phyloP scores from a whole-genome alignment of 2,888 invertebrate species.

The Meghimatium bilineatum region DNA sequence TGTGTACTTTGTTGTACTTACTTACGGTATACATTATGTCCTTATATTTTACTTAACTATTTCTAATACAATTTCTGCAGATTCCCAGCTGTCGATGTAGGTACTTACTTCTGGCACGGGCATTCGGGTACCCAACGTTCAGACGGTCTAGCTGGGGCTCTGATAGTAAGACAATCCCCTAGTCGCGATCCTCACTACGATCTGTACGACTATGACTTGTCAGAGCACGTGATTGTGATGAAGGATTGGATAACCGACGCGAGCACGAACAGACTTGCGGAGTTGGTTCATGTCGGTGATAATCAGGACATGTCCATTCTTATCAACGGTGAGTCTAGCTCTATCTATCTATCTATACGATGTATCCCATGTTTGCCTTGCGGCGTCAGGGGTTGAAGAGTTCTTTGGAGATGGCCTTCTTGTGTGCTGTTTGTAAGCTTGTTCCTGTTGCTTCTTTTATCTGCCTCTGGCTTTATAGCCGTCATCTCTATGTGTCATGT shows the following conservation, averaged over 20 bases:
- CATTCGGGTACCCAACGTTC: constrained; percentile 71
- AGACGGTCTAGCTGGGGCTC: constrained; percentile 67
- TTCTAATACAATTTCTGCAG: too few relatives aligned
- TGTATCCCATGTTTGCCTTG: too few relatives aligned
- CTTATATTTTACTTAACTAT: too few relatives aligned
- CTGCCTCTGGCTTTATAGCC: too few relatives aligned
- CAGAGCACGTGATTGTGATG: constrained; percentile 89
- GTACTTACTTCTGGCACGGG: constrained; percentile 73
- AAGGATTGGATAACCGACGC: constrained; percentile 88
- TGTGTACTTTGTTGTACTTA: too few relatives aligned
- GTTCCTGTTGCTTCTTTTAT: too few relatives aligned
- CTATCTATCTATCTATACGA: too few relatives aligned
- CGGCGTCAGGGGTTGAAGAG: too few relatives aligned
- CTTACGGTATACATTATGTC: too few relatives aligned
- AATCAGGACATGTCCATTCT: constrained; percentile 89
- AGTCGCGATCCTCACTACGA: constrained; percentile 91
- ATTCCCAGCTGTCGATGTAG: constrained; percentile 62
- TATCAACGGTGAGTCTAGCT: constrained; percentile 85
- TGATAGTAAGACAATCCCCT: constrained; percentile 78
- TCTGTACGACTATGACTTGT: constrained; percentile 91
- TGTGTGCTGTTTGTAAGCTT: too few relatives aligned
- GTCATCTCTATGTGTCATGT: too few relatives aligned
- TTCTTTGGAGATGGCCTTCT: too few relatives aligned
- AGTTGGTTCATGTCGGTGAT: constrained; percentile 91
- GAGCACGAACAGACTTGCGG: constrained; percentile 85